Evolutionary conservation across 2,888 invertebrate genomes (phyloP).

Genomic region (Schizotus pectinicornis): DNA sequence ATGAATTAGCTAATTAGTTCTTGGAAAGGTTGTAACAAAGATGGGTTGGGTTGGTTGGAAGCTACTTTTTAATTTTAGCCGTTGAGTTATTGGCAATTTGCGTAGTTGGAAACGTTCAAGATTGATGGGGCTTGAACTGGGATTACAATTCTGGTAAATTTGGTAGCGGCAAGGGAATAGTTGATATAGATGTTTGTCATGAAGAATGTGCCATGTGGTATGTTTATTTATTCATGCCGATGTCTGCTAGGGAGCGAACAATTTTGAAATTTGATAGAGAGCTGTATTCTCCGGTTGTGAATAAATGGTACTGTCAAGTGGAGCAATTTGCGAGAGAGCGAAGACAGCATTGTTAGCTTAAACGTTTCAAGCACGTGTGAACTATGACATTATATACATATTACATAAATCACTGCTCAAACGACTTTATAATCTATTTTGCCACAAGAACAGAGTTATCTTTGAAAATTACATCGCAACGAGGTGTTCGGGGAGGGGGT

Average conservation of each 20-base stretch:
- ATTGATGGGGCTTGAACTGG: constrained; percentile 16
- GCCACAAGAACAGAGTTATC: constrained; percentile 34
- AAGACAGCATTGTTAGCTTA: constrained; percentile 33
- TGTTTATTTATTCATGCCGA: constrained; percentile 26
- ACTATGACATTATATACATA: constrained; percentile 41
- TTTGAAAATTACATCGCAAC: constrained; percentile 29
- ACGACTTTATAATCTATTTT: constrained; percentile 42
- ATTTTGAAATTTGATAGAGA: constrained; percentile 32
- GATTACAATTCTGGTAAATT: constrained; percentile 20
- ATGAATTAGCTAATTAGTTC: no score
- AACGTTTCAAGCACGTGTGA: constrained; percentile 31
- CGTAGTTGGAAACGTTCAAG: constrained; percentile 4
- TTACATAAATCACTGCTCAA: constrained; percentile 43
- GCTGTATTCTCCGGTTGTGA: constrained; percentile 23
- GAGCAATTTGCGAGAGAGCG: constrained; percentile 29
- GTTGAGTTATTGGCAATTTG: constrained; percentile 18
- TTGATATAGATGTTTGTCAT: constrained; percentile 23
- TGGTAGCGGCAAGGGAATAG: constrained; percentile 16
- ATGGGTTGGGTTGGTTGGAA: background rate
- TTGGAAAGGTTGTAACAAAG: no score
- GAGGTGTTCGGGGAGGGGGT: constrained; percentile 21
- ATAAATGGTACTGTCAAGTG: constrained; percentile 31
- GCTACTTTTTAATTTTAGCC: constrained; percentile 5
- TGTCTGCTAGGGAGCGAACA: constrained; percentile 22
- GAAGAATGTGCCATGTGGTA: constrained; percentile 21